A percentile compares a stretch with the other conserved stretches of the same genome.
Evolutionary conservation across 2,888 invertebrate species (phyloP).

Genomic region (Malthinus flaveolus): DNA sequence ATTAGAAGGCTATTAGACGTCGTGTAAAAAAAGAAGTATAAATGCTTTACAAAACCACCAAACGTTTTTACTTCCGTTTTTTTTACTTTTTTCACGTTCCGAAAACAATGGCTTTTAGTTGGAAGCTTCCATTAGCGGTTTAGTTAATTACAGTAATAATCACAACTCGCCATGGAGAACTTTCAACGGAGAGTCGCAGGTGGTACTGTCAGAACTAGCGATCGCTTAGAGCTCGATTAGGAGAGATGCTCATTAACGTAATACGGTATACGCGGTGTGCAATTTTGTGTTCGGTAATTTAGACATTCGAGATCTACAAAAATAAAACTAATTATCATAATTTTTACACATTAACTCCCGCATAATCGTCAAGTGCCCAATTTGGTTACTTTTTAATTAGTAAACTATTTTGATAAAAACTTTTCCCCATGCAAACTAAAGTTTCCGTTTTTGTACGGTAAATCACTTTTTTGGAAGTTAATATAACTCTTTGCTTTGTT

Average conservation of each 20-base stretch:
- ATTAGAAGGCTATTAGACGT: too few relatives aligned
- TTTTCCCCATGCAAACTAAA: neutral
- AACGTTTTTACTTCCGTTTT: slow-evolving; percentile 7
- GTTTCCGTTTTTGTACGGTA: neutral
- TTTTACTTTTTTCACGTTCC: slow-evolving; percentile 4
- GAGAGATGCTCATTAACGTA: slow-evolving; percentile 25
- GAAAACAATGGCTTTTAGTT: slow-evolving; percentile 17
- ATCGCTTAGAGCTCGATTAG: slow-evolving; percentile 29
- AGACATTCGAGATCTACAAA: neutral
- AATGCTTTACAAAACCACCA: slow-evolving; percentile 9
- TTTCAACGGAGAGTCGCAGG: slow-evolving; percentile 25
- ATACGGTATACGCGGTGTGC: slow-evolving; percentile 6
- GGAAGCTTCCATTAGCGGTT: slow-evolving; percentile 28
- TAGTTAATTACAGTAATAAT: slow-evolving; percentile 30
- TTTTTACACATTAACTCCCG: too few relatives aligned
- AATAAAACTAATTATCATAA: too few relatives aligned
- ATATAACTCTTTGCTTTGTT: slow-evolving; percentile 1
- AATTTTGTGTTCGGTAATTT: slow-evolving; percentile 3
- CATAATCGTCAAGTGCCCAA: too few relatives aligned
- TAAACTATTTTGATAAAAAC: neutral
- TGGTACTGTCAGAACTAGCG: slow-evolving; percentile 25
- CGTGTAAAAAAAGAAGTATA: neutral
- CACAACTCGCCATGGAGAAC: slow-evolving; percentile 24
- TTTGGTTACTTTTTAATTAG: too few relatives aligned
- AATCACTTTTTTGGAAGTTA: neutral